Percentiles rank a stretch among this genome's conserved stretches.
Evolutionary conservation across 2,113 vertebrate species (phyloP).

Genomic region (Ovis aries): DNA sequence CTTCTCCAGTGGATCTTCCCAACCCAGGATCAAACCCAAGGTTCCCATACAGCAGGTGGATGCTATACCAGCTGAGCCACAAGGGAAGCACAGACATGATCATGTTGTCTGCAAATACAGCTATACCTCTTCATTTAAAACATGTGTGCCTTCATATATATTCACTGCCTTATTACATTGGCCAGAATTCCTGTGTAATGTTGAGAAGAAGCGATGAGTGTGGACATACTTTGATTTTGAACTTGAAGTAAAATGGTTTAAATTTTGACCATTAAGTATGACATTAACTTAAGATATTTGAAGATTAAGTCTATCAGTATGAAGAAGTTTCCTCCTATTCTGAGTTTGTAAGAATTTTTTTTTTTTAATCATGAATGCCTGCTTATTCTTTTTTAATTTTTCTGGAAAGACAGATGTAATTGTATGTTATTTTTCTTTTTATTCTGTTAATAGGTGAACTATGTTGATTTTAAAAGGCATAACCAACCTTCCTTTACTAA

Average conservation of each 20-base stretch:
- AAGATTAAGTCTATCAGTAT: neutral
- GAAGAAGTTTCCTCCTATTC: neutral
- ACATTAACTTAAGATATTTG: neutral
- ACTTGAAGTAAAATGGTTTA: neutral
- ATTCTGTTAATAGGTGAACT: neutral
- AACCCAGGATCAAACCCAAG: neutral
- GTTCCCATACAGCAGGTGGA: neutral
- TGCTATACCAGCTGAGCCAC: neutral
- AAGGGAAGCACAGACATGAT: neutral
- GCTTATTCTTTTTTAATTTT: neutral
- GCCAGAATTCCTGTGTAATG: neutral
- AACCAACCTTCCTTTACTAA: neutral
- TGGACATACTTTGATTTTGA: neutral
- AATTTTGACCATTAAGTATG: neutral
- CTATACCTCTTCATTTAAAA: neutral
- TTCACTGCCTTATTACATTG: neutral
- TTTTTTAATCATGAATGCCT: neutral
- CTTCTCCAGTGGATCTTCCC: neutral
- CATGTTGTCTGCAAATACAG: neutral
- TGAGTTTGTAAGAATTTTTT: neutral
- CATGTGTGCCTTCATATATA: neutral
- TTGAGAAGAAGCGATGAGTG: neutral
- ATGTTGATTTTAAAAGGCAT: neutral
- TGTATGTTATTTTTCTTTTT: neutral
- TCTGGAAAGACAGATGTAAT: neutral